Base-by-base conservation (phyloP, 2,797 vertebrate species). In the Spizella passerina region DNA sequence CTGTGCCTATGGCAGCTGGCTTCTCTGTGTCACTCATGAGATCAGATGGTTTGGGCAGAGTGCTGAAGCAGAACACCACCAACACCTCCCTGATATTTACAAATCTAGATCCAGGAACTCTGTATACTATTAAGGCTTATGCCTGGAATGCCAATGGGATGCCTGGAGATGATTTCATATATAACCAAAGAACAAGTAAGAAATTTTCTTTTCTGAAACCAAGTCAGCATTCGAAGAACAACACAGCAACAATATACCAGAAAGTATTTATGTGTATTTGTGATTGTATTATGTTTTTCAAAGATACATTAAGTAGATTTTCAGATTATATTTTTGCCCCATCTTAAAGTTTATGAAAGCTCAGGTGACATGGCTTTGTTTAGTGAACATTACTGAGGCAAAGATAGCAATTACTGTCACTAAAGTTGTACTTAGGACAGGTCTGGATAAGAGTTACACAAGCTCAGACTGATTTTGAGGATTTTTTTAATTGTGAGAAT, bases 161-260 rank as follows among this genome's bases (percentile, higher is more conserved):
- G 52, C 93, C 98, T 29, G 99, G 99, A 86, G 99, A 99, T 52
- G 90, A 97, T 75, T 97, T 97, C 81, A 98, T 92, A 5, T 86
- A 97, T 92, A 98, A 98, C 95, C 99, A 99, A 97, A 98, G 98
- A 85, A 99, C 99, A 97, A 97, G 99, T 99, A 98, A 99, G 99
- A 82, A 12, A 38, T 84, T 60, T 77, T 81, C 4, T 72, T 73
- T 64, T 69, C 32, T 76, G 63, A 88, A 83, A 70, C n/a, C 21
- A 63, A 69, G 14, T 26, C 46, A 85, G 11, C 39, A 38, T 77
- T 65, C 8, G 10, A 63, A 55, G 64, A 70, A 12, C 21, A 44
- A 16, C 23, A 23, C 7, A 56, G 20, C 29, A 50, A 16, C 44
- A 36, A 14, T 14, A 23, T 7, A 49, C 3, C 16, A 46, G 38